Conservation (phyloP, 2,113 vertebrate genomes). For the Alosa alosa region DNA sequence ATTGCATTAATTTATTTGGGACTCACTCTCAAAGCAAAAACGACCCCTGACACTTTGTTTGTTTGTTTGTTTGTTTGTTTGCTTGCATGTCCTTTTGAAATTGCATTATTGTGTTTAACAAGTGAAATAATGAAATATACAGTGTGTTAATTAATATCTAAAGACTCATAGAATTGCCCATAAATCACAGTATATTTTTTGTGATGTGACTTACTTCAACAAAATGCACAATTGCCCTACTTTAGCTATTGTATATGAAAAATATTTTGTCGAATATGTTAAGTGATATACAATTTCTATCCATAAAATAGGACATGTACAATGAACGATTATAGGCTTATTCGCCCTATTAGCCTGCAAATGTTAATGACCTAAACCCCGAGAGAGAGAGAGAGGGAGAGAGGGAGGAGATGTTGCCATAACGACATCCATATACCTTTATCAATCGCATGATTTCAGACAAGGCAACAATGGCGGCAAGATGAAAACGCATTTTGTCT, state of each 20-base stretch:
- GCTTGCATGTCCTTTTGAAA: too few relatives aligned
- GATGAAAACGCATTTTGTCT: background rate
- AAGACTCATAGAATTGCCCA: background rate
- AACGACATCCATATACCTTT: background rate
- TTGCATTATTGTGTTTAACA: background rate
- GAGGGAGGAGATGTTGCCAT: background rate
- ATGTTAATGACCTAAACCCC: background rate
- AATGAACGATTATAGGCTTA: background rate
- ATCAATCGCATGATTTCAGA: background rate
- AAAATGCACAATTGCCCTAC: background rate
- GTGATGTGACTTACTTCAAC: background rate
- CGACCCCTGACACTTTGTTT: constrained; percentile 19
- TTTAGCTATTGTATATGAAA: background rate
- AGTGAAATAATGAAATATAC: background rate
- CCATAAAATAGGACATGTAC: background rate
- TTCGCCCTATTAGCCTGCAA: background rate
- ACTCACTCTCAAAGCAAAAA: constrained; percentile 29
- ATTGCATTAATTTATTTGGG: constrained; percentile 41
- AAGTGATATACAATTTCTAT: background rate
- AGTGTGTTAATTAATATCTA: background rate
- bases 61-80: constrained; percentile 2
- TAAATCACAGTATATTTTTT: background rate
- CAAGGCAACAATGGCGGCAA: background rate
- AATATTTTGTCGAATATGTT: background rate
- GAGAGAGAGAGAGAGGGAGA: background rate